A percentile compares a stretch with the other conserved stretches of the same genome.
phyloP scores from a whole-genome alignment of 2,797 vertebrate species.

The Petrocephalus schoutedeni region DNA sequence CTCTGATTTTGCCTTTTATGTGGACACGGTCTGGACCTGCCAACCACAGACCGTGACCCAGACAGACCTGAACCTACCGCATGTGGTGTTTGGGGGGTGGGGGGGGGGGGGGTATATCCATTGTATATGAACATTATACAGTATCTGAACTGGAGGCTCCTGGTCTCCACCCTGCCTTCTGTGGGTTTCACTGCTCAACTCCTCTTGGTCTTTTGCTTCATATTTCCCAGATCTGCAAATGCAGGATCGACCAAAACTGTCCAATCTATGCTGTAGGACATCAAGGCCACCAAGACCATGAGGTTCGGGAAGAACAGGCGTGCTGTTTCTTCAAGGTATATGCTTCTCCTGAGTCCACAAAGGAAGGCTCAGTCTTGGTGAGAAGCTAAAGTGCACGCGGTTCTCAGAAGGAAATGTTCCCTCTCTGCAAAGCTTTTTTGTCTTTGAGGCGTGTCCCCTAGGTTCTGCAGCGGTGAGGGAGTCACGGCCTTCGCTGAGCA shows the following conservation, averaged over 20 bases:
- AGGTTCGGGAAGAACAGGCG: not conserved
- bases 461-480: not conserved
- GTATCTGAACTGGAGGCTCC: not conserved
- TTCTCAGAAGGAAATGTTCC: not conserved
- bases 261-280: not conserved
- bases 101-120: not conserved
- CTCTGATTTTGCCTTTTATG: not conserved
- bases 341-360: not conserved
- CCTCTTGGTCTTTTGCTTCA: not conserved
- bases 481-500: not conserved
- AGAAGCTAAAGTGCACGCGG: not conserved
- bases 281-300: not conserved
- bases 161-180: not conserved
- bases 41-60: not conserved
- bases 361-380: not conserved
- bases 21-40: not conserved
- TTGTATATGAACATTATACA: too few species aligned
- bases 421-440: slow-evolving; percentile 46
- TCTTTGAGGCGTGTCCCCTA: slow-evolving; percentile 25
- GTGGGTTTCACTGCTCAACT: not conserved
- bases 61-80: not conserved
- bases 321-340: not conserved
- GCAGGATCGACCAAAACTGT: not conserved
- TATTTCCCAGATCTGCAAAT: not conserved
- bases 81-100: not conserved